Evolutionary conservation across 2,797 vertebrate genomes (phyloP).

Genomic region (Acropternis orthonyx): DNA sequence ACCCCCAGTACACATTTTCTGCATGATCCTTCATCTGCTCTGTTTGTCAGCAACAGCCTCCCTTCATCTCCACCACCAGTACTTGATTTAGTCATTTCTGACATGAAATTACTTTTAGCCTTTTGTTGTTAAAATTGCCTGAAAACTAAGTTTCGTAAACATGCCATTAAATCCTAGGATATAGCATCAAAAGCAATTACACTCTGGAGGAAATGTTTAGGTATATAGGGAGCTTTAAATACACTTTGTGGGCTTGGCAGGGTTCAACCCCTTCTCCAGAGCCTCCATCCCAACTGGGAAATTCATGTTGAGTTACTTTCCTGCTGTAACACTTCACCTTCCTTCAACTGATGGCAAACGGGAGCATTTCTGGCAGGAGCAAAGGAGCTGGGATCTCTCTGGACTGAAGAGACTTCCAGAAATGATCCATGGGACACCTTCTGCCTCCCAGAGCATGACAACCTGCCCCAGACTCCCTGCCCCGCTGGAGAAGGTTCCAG

Average conservation of each 20-base stretch:
- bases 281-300: not conserved
- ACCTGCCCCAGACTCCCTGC: not conserved
- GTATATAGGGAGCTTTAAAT: not conserved
- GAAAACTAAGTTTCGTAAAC: not conserved
- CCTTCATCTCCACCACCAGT: not conserved
- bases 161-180: not conserved
- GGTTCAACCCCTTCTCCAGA: not conserved
- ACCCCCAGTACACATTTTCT: not conserved
- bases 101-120: not conserved
- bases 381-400: not conserved
- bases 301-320: not conserved
- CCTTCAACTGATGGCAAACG: not conserved
- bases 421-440: not conserved
- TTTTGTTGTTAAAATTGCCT: not conserved
- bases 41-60: not conserved
- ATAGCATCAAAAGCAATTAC: not conserved
- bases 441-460: not conserved
- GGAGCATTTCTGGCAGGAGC: not conserved
- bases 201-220: not conserved
- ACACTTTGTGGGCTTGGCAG: not conserved
- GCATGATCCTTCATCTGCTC: not conserved
- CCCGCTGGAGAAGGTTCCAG: not conserved
- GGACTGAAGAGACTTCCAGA: not conserved
- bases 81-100: not conserved
- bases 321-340: not conserved